phyloP scores from a whole-genome alignment of 23 tunicate species.

The Aplidium turbinatum region DNA sequence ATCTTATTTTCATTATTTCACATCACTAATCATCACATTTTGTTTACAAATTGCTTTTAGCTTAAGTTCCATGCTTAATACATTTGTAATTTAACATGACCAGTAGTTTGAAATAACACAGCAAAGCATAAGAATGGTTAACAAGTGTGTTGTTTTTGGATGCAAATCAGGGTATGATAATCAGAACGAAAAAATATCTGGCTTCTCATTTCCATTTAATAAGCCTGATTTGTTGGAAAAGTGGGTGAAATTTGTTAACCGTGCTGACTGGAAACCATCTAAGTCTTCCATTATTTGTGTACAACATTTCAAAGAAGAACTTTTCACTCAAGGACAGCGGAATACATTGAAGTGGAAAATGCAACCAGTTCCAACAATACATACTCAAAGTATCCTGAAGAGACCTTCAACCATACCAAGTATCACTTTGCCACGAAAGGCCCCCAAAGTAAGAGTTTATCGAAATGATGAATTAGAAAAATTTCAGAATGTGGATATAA shows the following conservation, averaged over 20 bases:
- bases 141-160: background rate
- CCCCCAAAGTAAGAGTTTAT: constrained; percentile 10
- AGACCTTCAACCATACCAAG: constrained; percentile 3
- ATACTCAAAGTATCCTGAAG: background rate
- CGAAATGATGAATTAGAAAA: too few relatives aligned
- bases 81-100: too few relatives aligned
- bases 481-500: too few relatives aligned
- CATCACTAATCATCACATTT: too few relatives aligned
- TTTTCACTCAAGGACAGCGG: too few relatives aligned
- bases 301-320: background rate
- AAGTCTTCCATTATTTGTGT: background rate
- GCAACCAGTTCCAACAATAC: constrained; percentile 4
- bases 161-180: background rate
- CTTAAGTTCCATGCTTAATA: too few relatives aligned
- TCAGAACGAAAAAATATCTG: constrained; percentile 1
- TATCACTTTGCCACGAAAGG: constrained; percentile 1
- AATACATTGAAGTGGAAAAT: background rate
- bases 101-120: too few relatives aligned
- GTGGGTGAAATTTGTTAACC: constrained; percentile 14
- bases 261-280: background rate
- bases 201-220: constrained; percentile 9
- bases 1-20: too few relatives aligned
- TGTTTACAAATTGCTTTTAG: too few relatives aligned
- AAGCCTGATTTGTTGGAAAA: constrained; percentile 19
- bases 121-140: too few relatives aligned